These are phyloP conservation scores for Mus musculus DNA, from an alignment of 2,113 vertebrate species.

Conservation along the genomic window GRCm39 chr6:144572501-144573000, in stretches of 20 bases:
- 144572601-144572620: background rate
- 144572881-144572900: slow-evolving; percentile 45
- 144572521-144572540: background rate
- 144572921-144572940: background rate
- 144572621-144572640: background rate
- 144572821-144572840: background rate
- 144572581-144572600: background rate
- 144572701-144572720: background rate
- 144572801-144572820: background rate
- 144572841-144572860: background rate
- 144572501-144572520: background rate
- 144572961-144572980: background rate
- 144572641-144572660: background rate
- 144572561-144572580: background rate
- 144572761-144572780: slow-evolving; percentile 5
- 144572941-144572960: background rate
- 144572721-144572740: background rate
- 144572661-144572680: background rate
- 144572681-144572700: background rate
- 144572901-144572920: background rate
- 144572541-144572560: background rate
- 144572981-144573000: background rate
- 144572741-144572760: background rate
- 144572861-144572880: background rate
- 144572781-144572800: slow-evolving; percentile 40